Evolutionary conservation across 2,888 invertebrate genomes (phyloP).

Genomic region (Stenotaenia linearis): DNA sequence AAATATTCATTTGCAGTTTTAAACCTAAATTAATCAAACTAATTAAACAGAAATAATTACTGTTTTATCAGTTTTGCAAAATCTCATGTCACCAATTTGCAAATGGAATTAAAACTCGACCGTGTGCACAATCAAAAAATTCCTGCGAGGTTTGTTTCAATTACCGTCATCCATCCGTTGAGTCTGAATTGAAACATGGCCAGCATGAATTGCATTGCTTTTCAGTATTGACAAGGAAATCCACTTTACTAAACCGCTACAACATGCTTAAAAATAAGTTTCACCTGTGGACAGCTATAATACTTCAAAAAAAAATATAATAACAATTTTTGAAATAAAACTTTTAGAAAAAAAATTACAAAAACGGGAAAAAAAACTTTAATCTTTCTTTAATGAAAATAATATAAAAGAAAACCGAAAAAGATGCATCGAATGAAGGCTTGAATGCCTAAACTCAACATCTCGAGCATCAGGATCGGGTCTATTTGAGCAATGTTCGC

Average conservation of each 20-base stretch:
- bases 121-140: conserved; percentile 46
- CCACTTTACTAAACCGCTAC: conserved; percentile 45
- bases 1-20: too few species aligned
- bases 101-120: not conserved
- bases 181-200: conserved; percentile 46
- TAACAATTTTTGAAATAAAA: too few species aligned
- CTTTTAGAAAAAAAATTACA: not conserved
- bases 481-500: not conserved
- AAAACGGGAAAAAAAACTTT: not conserved
- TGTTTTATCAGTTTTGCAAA: not conserved
- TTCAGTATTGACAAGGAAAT: conserved; percentile 53
- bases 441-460: not conserved
- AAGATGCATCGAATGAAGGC: not conserved
- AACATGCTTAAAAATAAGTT: not conserved
- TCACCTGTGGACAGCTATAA: not conserved
- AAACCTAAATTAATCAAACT: not conserved
- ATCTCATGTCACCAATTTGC: not conserved
- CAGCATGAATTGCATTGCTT: conserved; percentile 51
- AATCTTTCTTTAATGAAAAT: too few species aligned
- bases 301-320: too few species aligned
- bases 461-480: not conserved
- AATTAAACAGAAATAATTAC: not conserved
- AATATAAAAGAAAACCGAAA: not conserved
- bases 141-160: conserved; percentile 54
- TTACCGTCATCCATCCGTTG: conserved; percentile 53